Evolutionary conservation across 2,888 invertebrate genomes (phyloP).

Genomic region (Hemicrepidius hirtus): DNA sequence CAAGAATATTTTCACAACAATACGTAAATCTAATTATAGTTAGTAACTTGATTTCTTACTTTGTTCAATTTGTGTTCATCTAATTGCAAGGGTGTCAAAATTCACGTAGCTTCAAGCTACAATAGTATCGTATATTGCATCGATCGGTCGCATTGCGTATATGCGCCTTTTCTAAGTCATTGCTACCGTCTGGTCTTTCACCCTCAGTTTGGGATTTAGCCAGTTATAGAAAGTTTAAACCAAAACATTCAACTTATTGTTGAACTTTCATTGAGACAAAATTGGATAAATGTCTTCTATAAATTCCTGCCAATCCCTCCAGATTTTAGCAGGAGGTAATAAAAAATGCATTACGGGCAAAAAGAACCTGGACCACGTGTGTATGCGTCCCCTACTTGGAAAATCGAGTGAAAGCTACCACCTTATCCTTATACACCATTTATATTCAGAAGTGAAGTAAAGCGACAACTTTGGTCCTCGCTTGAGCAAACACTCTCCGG

Average conservation of each 20-base stretch:
- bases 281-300: too few relatives aligned
- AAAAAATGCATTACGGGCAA: conserved; percentile 4
- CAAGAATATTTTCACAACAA: neutral
- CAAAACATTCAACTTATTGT: conserved; percentile 8
- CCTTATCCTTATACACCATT: conserved; percentile 40
- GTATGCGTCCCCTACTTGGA: neutral
- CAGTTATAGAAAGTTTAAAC: conserved; percentile 32
- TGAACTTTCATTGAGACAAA: too few relatives aligned
- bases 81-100: conserved; percentile 10
- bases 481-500: conserved; percentile 45
- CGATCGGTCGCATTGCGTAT: conserved; percentile 53
- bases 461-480: conserved; percentile 49
- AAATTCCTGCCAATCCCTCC: neutral
- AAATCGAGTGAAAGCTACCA: conserved; percentile 29
- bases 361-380: conserved; percentile 5
- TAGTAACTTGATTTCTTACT: neutral
- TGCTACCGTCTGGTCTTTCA: conserved; percentile 52
- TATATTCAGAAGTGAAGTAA: conserved; percentile 47
- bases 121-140: conserved; percentile 35
- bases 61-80: neutral
- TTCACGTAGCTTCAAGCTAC: conserved; percentile 8
- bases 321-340: conserved; percentile 8
- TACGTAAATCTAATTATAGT: too few relatives aligned
- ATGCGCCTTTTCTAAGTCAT: conserved; percentile 49
- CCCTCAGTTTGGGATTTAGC: conserved; percentile 41